Percentiles rank a stretch among this genome's conserved stretches.
phyloP scores from a whole-genome alignment of 2,888 invertebrate species.

The Plebejus anna region DNA sequence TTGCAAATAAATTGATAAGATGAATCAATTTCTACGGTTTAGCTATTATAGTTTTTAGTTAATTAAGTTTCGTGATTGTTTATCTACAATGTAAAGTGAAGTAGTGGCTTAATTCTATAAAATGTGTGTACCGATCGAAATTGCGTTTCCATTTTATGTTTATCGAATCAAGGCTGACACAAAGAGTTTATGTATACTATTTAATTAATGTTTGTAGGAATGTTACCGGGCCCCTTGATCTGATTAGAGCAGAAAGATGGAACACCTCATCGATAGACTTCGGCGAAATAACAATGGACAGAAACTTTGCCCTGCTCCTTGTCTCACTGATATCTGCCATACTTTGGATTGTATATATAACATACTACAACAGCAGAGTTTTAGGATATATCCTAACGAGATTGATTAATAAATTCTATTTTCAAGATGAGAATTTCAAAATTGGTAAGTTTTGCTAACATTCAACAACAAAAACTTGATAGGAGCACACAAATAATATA shows the following conservation, averaged over 20 bases:
- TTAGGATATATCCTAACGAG: slow-evolving; percentile 94
- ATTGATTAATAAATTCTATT: slow-evolving; percentile 91
- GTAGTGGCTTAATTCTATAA: slow-evolving; percentile 46
- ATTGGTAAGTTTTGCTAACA: slow-evolving; percentile 82
- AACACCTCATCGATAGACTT: slow-evolving; percentile 80
- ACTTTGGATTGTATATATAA: slow-evolving; percentile 95
- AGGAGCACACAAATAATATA: neutral
- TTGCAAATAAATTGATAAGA: slow-evolving; percentile 49
- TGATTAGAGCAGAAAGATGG: slow-evolving; percentile 72
- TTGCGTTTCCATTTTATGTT: slow-evolving; percentile 45
- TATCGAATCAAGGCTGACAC: slow-evolving; percentile 43
- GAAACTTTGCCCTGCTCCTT: slow-evolving; percentile 86
- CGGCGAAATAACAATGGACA: slow-evolving; percentile 86
- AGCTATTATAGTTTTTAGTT: slow-evolving; percentile 15
- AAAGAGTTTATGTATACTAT: slow-evolving; percentile 41
- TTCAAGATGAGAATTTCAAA: slow-evolving; percentile 92
- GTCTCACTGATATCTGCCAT: slow-evolving; percentile 91
- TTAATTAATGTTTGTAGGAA: slow-evolving; percentile 53
- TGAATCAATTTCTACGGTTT: slow-evolving; percentile 39
- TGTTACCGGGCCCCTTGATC: slow-evolving; percentile 53
- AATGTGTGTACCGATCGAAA: slow-evolving; percentile 56
- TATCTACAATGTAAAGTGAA: slow-evolving; percentile 55
- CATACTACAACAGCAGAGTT: slow-evolving; percentile 96
- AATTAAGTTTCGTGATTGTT: slow-evolving; percentile 34
- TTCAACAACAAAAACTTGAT: neutral